These are phyloP conservation scores for Crossaster papposus DNA, from an alignment of 53 echinoderm and acorn worm genomes.

Conservation along the genomic window DNA sequence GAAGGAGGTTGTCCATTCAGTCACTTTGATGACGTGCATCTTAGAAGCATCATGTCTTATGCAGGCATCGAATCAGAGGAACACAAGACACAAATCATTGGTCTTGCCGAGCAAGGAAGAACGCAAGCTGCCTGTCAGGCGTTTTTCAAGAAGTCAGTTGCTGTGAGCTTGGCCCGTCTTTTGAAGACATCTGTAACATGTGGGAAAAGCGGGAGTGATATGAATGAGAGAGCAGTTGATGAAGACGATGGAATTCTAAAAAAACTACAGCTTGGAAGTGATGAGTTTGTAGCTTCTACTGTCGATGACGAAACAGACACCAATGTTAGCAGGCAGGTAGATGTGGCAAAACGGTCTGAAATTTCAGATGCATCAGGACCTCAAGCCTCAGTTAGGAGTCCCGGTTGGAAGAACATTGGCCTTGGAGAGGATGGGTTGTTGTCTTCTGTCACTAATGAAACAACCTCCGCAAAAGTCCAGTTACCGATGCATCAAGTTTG, in stretches of 20 bases:
- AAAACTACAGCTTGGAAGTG: background rate
- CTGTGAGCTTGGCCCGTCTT: constrained; percentile 8
- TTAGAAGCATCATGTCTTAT: constrained; percentile 57
- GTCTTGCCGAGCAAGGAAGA: constrained; percentile 24
- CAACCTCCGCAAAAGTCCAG: background rate
- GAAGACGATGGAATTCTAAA: background rate
- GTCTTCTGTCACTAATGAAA: background rate
- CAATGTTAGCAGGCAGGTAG: background rate
- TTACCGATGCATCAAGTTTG: background rate
- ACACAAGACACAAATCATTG: constrained; percentile 26
- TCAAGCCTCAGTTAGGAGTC: background rate
- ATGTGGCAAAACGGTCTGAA: background rate
- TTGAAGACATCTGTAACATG: background rate
- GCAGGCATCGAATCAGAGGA: constrained; percentile 63
- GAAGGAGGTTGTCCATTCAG: constrained; percentile 92
- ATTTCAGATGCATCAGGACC: background rate
- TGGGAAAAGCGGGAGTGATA: background rate
- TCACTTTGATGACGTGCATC: constrained; percentile 80
- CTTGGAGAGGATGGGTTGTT: background rate
- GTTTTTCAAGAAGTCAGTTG: constrained; percentile 42
- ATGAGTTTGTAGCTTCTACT: background rate
- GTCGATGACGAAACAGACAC: background rate
- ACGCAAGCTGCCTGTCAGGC: constrained; percentile 53
- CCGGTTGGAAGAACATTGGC: background rate
- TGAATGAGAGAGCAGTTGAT: background rate